Conservation (phyloP, 2,113 vertebrate genomes). For the Chaetodon trifascialis region DNA sequence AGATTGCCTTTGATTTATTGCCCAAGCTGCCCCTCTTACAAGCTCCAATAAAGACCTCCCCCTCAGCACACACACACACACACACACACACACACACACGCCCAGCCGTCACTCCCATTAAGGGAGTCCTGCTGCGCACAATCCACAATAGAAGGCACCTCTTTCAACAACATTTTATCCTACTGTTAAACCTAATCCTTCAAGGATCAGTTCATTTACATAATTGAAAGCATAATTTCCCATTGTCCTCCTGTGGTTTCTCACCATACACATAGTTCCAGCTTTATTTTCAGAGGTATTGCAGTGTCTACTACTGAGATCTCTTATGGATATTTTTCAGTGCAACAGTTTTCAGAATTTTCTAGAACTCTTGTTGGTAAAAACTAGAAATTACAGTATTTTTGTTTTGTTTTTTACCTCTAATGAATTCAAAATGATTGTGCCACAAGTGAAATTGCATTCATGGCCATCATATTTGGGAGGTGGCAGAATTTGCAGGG, state of each 20-base stretch:
- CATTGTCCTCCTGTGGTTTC: neutral
- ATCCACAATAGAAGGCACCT: constrained; percentile 21
- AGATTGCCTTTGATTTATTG: constrained; percentile 70
- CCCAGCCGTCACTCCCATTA: constrained; percentile 31
- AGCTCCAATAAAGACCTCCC: constrained; percentile 40
- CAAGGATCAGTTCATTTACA: constrained; percentile 1
- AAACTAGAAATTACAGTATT: neutral
- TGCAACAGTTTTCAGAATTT: too few relatives aligned
- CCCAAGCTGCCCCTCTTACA: constrained; percentile 38
- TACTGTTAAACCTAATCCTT: neutral
- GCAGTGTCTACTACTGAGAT: neutral
- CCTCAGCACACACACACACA: neutral
- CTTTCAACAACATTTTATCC: constrained; percentile 3
- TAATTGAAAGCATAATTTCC: neutral
- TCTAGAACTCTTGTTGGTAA: neutral
- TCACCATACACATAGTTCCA: neutral
- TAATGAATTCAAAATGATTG: neutral
- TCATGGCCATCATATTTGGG: neutral
- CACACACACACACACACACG: neutral
- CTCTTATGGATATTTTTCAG: neutral
- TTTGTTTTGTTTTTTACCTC: too few relatives aligned
- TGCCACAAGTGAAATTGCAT: neutral
- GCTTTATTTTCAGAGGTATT: neutral
- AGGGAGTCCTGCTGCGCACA: constrained; percentile 1
- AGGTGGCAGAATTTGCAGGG: too few relatives aligned